These are phyloP conservation scores for Rutpela maculata DNA, from an alignment of 2,888 invertebrate genomes.

Conservation along the genomic window DNA sequence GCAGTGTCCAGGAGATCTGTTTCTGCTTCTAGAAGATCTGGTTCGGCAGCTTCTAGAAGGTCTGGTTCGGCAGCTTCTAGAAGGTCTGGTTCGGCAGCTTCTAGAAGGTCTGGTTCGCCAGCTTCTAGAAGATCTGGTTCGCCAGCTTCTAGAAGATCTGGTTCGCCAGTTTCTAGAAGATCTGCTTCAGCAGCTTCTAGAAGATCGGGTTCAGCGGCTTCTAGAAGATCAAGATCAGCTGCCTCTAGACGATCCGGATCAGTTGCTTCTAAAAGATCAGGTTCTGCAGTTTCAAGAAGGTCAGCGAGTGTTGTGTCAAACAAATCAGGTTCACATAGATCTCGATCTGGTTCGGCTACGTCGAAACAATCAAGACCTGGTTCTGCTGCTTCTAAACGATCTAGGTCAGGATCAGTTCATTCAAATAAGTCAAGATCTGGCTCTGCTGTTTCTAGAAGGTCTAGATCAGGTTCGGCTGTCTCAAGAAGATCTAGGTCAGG, in stretches of 20 bases:
- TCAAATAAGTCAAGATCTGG: constrained; percentile 55
- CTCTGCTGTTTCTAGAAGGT: constrained; percentile 52
- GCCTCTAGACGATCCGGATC: constrained; percentile 56
- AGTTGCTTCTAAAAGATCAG: constrained; percentile 47
- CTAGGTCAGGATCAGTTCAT: constrained; percentile 54
- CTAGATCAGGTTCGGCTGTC: constrained; percentile 51
- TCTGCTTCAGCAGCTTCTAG: constrained; percentile 56
- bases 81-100: constrained; percentile 48
- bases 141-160: constrained; percentile 51
- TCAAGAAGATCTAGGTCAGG: constrained; percentile 58
- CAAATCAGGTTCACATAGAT: constrained; percentile 46
- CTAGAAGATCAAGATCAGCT: constrained; percentile 50
- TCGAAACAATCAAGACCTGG: constrained; percentile 56
- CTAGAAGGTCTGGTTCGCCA: constrained; percentile 41
- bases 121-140: constrained; percentile 48
- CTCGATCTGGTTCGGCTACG: constrained; percentile 50
- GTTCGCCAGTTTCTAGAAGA: constrained; percentile 49
- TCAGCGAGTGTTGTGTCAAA: constrained; percentile 54
- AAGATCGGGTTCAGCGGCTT: constrained; percentile 51
- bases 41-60: constrained; percentile 50
- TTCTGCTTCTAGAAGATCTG: constrained; percentile 55
- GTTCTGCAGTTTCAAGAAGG: constrained; percentile 43
- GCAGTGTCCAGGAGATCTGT: constrained; percentile 52
- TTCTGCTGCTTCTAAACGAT: constrained; percentile 53
- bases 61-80: constrained; percentile 43